A percentile compares a stretch with the other conserved stretches of the same genome.
phyloP scores from a whole-genome alignment of 2,888 invertebrate species.

The Tinea trinotella region DNA sequence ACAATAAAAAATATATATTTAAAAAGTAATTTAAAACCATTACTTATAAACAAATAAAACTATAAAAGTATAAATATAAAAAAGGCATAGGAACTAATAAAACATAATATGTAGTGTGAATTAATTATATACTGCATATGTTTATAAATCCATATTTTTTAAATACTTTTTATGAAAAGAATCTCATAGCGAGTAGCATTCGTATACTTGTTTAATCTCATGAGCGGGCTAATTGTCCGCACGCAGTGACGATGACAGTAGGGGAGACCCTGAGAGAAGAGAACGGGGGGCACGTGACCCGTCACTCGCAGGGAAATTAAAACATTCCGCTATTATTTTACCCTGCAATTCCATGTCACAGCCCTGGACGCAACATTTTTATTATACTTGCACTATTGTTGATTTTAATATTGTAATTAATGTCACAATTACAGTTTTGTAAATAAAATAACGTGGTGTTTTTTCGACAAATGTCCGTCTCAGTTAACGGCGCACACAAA shows the following conservation, averaged over 20 bases:
- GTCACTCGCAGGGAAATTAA: constrained; percentile 72
- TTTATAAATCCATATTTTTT: too few species aligned
- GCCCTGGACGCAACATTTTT: constrained; percentile 9
- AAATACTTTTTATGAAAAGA: too few species aligned
- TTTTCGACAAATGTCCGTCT: neutral
- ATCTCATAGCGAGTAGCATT: neutral
- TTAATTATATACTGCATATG: too few species aligned
- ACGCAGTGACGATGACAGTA: constrained; percentile 63
- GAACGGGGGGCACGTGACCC: constrained; percentile 61
- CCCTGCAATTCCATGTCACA: constrained; percentile 7
- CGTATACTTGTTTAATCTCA: constrained; percentile 62
- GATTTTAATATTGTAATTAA: constrained; percentile 1
- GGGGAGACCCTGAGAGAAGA: constrained; percentile 26
- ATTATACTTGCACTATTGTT: constrained; percentile 5
- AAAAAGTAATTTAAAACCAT: too few species aligned
- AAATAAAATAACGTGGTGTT: neutral
- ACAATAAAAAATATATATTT: too few species aligned
- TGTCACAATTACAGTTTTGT: neutral
- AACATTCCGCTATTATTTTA: constrained; percentile 68
- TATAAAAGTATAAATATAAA: too few species aligned
- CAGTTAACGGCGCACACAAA: neutral
- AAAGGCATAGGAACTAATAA: too few species aligned
- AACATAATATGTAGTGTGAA: too few species aligned
- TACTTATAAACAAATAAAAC: too few species aligned
- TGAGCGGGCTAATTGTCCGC: constrained; percentile 67